Evolutionary conservation across 1,140 invertebrate species (phyloP).

Genomic region (Heliconius nattereri): DNA sequence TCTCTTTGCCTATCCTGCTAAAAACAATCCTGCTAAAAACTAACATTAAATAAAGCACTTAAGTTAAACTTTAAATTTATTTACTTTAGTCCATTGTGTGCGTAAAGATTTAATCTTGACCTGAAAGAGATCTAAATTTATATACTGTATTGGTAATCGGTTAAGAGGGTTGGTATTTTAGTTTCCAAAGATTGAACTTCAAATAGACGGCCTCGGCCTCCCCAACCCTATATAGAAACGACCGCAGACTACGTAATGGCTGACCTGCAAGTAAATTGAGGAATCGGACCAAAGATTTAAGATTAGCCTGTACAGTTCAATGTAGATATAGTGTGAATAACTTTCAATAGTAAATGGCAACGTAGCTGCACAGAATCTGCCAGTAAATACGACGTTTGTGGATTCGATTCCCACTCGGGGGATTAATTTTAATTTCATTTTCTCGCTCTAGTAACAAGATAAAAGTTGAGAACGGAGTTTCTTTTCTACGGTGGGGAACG

Average conservation of each 20-base stretch:
- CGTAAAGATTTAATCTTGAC: neutral
- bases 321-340: neutral
- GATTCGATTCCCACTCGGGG: too few relatives aligned
- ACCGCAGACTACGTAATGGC: slow-evolving; percentile 8
- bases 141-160: neutral
- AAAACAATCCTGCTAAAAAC: neutral
- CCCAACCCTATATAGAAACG: neutral
- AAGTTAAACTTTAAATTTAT: too few relatives aligned
- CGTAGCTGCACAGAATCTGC: too few relatives aligned
- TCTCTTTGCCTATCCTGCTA: neutral
- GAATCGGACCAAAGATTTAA: slow-evolving; percentile 1
- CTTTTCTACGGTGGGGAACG: too few relatives aligned
- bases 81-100: neutral
- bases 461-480: too few relatives aligned
- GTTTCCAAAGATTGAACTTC: neutral
- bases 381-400: too few relatives aligned
- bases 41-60: too few relatives aligned
- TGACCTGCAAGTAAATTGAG: slow-evolving; percentile 8
- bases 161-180: neutral
- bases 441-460: too few relatives aligned
- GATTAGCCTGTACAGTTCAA: neutral
- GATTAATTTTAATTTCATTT: too few relatives aligned
- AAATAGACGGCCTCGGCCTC: slow-evolving; percentile 19
- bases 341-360: too few relatives aligned
- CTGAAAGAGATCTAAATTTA: neutral